Conservation (phyloP, 2,113 vertebrate species). For the Saimiri boliviensis region DNA sequence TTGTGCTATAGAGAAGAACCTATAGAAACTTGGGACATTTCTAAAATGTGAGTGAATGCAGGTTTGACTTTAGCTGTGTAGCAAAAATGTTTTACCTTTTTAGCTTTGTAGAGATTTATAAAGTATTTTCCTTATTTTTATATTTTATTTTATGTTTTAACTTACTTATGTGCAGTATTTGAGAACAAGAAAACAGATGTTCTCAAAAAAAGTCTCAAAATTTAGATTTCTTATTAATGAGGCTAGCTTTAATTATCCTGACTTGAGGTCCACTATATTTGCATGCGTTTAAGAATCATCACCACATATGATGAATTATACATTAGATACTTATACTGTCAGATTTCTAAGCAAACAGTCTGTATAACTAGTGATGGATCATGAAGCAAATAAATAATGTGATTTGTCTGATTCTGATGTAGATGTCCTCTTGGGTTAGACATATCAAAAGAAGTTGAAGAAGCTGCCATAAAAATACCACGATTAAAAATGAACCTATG, state of each 20-base stretch:
- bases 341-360: constrained; percentile 1
- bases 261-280: neutral
- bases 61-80: neutral
- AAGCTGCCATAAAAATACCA: constrained; percentile 90
- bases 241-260: neutral
- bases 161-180: constrained; percentile 3
- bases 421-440: constrained; percentile 88
- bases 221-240: constrained; percentile 7
- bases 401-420: neutral
- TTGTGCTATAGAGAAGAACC: neutral
- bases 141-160: neutral
- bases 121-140: neutral
- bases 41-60: neutral
- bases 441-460: constrained; percentile 91
- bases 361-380: neutral
- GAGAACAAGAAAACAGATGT: constrained; percentile 1
- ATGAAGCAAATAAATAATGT: constrained; percentile 16
- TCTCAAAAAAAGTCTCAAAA: constrained; percentile 12
- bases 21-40: neutral
- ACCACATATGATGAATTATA: neutral
- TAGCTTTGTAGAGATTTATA: neutral
- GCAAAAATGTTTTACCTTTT: neutral
- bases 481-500: constrained; percentile 83
- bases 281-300: neutral
- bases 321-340: neutral